A percentile compares a stretch with the other conserved stretches of the same genome.
Conservation (phyloP, 2,888 invertebrate genomes). For the Diarsia mendica region DNA sequence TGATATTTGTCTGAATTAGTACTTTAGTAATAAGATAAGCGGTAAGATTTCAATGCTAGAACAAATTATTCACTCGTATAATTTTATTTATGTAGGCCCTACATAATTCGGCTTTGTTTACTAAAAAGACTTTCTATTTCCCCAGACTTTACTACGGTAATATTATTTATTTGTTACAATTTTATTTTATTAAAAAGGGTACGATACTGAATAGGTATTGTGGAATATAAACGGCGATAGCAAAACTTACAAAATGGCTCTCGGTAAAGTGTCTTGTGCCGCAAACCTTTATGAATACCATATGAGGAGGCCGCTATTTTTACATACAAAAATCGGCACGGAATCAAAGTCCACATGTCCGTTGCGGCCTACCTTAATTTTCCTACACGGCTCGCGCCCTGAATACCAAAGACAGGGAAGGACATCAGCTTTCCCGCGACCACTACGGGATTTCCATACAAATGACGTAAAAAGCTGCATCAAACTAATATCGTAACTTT, state of each 20-base stretch:
- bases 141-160: slow-evolving; percentile 30
- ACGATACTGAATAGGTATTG: slow-evolving; percentile 59
- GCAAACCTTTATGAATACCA: slow-evolving; percentile 83
- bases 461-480: slow-evolving; percentile 74
- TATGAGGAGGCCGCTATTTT: slow-evolving; percentile 82
- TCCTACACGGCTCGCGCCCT: slow-evolving; percentile 78
- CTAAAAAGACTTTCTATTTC: slow-evolving; percentile 49
- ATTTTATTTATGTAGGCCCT: slow-evolving; percentile 53
- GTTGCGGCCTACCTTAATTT: slow-evolving; percentile 87
- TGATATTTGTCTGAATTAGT: slow-evolving; percentile 28
- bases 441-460: slow-evolving; percentile 80
- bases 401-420: slow-evolving; percentile 84
- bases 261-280: slow-evolving; percentile 75
- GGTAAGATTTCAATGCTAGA: slow-evolving; percentile 49
- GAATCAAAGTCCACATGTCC: slow-evolving; percentile 87
- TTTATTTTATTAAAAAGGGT: slow-evolving; percentile 67
- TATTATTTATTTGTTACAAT: slow-evolving; percentile 61
- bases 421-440: slow-evolving; percentile 78
- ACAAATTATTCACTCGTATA: slow-evolving; percentile 52
- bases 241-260: slow-evolving; percentile 73
- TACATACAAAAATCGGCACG: slow-evolving; percentile 84
- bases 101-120: slow-evolving; percentile 42
- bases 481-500: slow-evolving; percentile 69
- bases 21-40: slow-evolving; percentile 34
- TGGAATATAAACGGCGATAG: slow-evolving; percentile 62